phyloP scores from a whole-genome alignment of 2,797 vertebrate genomes.

The Spatula versicolor region DNA sequence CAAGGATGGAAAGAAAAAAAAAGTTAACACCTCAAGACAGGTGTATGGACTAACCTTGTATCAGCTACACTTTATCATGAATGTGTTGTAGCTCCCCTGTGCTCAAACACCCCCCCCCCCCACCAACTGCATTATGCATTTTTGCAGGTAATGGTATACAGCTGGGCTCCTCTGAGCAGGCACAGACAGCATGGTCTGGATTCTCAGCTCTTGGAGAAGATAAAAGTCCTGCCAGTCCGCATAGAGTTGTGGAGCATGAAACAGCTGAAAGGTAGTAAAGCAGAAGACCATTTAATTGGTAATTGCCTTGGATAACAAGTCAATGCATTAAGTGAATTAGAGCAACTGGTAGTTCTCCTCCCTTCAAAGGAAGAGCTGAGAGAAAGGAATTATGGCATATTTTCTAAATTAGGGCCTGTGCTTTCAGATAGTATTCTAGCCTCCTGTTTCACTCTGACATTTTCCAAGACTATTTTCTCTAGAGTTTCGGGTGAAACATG shows the following conservation, averaged over 20 bases:
- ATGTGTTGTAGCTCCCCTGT: neutral
- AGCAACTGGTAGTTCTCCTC: neutral
- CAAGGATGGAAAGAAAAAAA: neutral
- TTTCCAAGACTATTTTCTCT: neutral
- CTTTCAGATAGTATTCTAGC: neutral
- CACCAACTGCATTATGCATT: neutral
- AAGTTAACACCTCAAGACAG: neutral
- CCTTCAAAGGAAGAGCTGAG: neutral
- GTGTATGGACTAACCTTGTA: neutral
- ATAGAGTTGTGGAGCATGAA: neutral
- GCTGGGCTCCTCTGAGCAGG: neutral
- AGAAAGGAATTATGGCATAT: neutral
- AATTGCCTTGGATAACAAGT: neutral
- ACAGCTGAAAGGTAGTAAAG: neutral
- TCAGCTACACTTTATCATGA: neutral
- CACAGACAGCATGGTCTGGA: neutral
- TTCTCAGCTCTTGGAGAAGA: neutral
- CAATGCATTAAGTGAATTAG: neutral
- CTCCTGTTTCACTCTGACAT: neutral
- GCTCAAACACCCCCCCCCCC: neutral
- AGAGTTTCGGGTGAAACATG: neutral
- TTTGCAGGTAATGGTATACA: neutral
- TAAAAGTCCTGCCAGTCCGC: neutral
- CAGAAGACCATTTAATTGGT: neutral
- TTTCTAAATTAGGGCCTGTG: neutral